Evolutionary conservation across 2,797 vertebrate genomes (phyloP).

Genomic region (Liasis olivaceus): DNA sequence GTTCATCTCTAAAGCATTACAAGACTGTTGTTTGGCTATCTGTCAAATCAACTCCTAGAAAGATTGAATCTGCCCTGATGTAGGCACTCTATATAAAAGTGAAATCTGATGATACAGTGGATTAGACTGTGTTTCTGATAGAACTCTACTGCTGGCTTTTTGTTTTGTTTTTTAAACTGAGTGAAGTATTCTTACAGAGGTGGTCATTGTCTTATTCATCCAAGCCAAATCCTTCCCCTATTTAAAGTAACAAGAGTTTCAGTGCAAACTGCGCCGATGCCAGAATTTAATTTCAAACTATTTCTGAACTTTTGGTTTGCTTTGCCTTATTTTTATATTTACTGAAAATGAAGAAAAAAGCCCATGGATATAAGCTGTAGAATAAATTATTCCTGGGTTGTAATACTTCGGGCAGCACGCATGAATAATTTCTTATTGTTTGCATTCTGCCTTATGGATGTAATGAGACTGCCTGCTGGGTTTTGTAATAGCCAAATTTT

Average conservation of each 20-base stretch:
- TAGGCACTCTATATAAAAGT: slow-evolving; percentile 16
- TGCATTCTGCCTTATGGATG: slow-evolving; percentile 11
- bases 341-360: slow-evolving; percentile 16
- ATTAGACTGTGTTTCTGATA: not conserved
- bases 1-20: not conserved
- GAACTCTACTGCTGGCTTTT: not conserved
- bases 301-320: slow-evolving; percentile 53
- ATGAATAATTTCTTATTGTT: slow-evolving; percentile 27
- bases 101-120: slow-evolving; percentile 35
- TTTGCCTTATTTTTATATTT: slow-evolving; percentile 44
- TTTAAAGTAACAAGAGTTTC: not conserved
- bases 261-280: not conserved
- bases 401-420: slow-evolving; percentile 3
- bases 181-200: not conserved
- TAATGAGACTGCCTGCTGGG: slow-evolving; percentile 26
- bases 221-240: not conserved
- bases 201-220: not conserved
- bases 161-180: not conserved
- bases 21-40: not conserved
- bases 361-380: slow-evolving; percentile 7
- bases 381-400: slow-evolving; percentile 1
- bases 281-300: slow-evolving; percentile 29
- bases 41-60: not conserved
- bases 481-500: slow-evolving; percentile 29
- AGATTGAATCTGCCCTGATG: not conserved